Percentiles rank a stretch among this genome's conserved stretches.
These are phyloP conservation scores for Lasioglossum figueresi DNA, from an alignment of 2,888 invertebrate species.

Conservation along the genomic window DNA sequence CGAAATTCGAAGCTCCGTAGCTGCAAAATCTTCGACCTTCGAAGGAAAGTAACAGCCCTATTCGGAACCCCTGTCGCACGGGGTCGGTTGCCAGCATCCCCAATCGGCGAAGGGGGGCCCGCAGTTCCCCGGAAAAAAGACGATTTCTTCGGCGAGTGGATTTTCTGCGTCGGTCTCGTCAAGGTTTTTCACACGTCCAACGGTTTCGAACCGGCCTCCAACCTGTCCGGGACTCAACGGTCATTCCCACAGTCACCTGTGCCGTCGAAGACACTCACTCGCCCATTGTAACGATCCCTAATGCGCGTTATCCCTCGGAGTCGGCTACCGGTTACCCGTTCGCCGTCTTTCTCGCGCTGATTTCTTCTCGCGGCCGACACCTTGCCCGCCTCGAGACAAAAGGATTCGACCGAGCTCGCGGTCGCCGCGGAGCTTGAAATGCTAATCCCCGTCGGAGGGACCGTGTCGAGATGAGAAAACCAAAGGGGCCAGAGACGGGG, in stretches of 20 bases:
- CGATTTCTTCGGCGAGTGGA: constrained; percentile 23
- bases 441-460: constrained; percentile 70
- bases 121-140: constrained; percentile 55
- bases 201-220: constrained; percentile 70
- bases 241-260: constrained; percentile 83
- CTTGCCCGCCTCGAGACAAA: constrained; percentile 72
- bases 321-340: constrained; percentile 62
- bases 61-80: not conserved
- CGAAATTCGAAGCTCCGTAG: too few relatives aligned
- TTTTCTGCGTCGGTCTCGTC: constrained; percentile 60
- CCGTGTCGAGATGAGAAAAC: constrained; percentile 34
- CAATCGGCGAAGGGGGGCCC: not conserved
- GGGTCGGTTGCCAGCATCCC: not conserved
- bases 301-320: constrained; percentile 73
- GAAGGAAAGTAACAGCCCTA: too few relatives aligned
- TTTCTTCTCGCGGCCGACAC: constrained; percentile 70
- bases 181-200: constrained; percentile 73
- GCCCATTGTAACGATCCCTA: constrained; percentile 77
- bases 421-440: constrained; percentile 73
- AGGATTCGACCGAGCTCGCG: constrained; percentile 61
- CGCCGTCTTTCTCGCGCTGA: constrained; percentile 34
- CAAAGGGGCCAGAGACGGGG: constrained; percentile 23
- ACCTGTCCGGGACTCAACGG: constrained; percentile 80
- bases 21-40: too few relatives aligned
- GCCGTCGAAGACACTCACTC: constrained; percentile 74